Evolutionary conservation across 2,888 invertebrate genomes (phyloP), one percentile per base, ranked within the genome.

Genomic region (Lasioglossum leucozonium): DNA sequence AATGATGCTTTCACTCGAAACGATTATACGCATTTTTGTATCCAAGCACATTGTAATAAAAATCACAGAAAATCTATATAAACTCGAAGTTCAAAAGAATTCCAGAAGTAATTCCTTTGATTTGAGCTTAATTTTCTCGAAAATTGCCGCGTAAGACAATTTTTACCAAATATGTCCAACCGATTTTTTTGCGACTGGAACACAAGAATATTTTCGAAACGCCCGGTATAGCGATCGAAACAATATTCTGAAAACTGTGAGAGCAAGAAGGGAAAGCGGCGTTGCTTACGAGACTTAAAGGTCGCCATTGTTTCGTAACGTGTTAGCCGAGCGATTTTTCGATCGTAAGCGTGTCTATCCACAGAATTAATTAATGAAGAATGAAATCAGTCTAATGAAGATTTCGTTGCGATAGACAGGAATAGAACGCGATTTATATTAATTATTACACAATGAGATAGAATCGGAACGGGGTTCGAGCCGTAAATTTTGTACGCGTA

Each of bases 301-400:
- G 65, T 65, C 65, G 65, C 65, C 65, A 65, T 65, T 65, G 65
- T 65, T 65, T 65, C 65, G 65, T 65, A 65, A 65, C 34, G 65
- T 34, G 26, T 77, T 51, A 71, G 8, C 26, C 69, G 40, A 69
- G 40, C 40, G 55, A 37, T 51, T 65, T 65, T 65, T 65, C 65
- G 65, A 34, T 65, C 65, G 65, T 34, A 65, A 65, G 34, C 34
- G 65, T 65, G 58, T 5, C 30, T 34, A 10, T 34, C 34, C 18
- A 18, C 22, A 34, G 34, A 65, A 30, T 30, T 65, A 65, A 65
- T 65, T 65, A 65, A 65, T 65, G 34, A 65, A 8, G 18, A 65
- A 65, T 34, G 30, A 34, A 65, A 30, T 65, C 34, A 22, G 30
- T 34, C 65, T 10, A 10, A 34, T 3, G 65, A 65, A 34, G 65